phyloP scores from a whole-genome alignment of 2,113 vertebrate genomes.

The Mesembrinibis cayennensis region DNA sequence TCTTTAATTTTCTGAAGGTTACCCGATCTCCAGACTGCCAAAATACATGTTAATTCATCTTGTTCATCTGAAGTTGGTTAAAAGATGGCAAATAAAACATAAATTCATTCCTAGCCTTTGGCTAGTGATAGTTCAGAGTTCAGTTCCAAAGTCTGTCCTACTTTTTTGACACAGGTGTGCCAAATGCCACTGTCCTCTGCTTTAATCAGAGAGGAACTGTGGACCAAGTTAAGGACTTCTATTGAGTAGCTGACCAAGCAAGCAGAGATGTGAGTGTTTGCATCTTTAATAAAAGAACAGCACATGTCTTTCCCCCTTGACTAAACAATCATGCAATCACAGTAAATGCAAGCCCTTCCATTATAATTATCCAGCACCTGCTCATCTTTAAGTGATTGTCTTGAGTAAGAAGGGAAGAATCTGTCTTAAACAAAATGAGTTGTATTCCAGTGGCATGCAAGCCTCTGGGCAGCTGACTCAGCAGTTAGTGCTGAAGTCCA shows the following conservation, averaged over 20 bases:
- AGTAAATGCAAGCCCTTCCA: background rate
- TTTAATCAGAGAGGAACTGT: background rate
- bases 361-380: background rate
- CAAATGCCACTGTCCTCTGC: background rate
- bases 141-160: background rate
- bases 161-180: background rate
- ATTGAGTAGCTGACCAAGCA: background rate
- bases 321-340: background rate
- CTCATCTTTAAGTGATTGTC: background rate
- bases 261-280: background rate
- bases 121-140: background rate
- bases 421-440: background rate
- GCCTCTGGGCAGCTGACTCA: background rate
- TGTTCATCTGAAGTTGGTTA: background rate
- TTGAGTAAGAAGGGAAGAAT: background rate
- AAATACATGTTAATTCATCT: constrained; percentile 2
- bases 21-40: background rate
- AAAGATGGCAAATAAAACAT: background rate
- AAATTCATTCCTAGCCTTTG: background rate
- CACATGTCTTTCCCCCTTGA: accelerated
- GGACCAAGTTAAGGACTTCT: background rate
- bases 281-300: background rate
- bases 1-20: background rate
- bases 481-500: background rate
- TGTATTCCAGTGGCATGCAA: background rate